These are phyloP conservation scores for Paraescarpia echinospica DNA, from an alignment of 1,140 invertebrate genomes.

Conservation along the genomic window DNA sequence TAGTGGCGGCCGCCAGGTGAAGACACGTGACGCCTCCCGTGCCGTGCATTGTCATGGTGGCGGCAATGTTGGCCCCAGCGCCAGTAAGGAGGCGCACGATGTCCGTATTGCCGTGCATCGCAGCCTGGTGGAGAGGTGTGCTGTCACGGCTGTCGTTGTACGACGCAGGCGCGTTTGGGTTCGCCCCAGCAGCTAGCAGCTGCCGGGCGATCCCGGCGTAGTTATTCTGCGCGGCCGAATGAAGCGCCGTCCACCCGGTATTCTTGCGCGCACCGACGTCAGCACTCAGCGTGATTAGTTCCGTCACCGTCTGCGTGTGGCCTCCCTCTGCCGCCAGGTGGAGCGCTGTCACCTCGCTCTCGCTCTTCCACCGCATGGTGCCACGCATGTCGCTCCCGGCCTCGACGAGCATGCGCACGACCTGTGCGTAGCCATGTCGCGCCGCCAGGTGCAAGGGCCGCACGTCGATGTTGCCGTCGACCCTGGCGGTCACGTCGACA, in stretches of 20 bases:
- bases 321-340: conserved; percentile 99
- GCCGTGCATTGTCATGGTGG: conserved; percentile 88
- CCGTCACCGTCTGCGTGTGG: conserved; percentile 65
- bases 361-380: conserved; percentile 23
- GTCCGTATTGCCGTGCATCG: conserved; percentile 92
- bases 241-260: conserved; percentile 95
- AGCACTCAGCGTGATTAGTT: conserved; percentile 88
- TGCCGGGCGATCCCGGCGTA: conserved; percentile 90
- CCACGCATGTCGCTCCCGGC: conserved; percentile 11
- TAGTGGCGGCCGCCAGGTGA: conserved; percentile 98
- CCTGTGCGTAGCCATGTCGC: conserved; percentile 84
- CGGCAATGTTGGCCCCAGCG: conserved; percentile 93
- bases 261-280: conserved; percentile 92
- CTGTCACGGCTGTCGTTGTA: conserved; percentile 81
- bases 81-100: conserved; percentile 94
- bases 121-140: conserved; percentile 97
- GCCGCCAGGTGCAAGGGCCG: conserved; percentile 97
- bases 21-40: conserved; percentile 92
- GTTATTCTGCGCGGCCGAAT: conserved; percentile 95
- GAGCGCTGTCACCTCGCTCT: conserved; percentile 60
- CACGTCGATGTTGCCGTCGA: conserved; percentile 71
- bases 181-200: conserved; percentile 85
- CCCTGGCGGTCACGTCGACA: conserved; percentile 59
- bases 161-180: conserved; percentile 76
- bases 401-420: conserved; percentile 19